Percentiles rank a stretch among this genome's conserved stretches.
Conservation (phyloP, 2,113 vertebrate genomes). For the Mormyrus lacerda region DNA sequence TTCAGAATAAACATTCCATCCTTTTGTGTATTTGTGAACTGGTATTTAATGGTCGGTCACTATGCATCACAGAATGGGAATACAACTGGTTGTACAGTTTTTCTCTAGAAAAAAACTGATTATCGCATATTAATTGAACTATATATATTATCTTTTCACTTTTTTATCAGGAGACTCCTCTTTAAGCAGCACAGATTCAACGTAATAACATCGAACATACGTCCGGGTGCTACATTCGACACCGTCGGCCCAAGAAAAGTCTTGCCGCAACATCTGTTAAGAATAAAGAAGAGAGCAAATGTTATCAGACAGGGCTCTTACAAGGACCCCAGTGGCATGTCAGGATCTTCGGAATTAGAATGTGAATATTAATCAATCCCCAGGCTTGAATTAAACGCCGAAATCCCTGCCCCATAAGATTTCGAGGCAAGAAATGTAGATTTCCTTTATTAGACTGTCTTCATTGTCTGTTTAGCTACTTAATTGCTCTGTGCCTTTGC, state of each 20-base stretch:
- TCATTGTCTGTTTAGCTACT: slow-evolving; percentile 66
- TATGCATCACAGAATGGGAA: neutral
- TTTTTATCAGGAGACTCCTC: neutral
- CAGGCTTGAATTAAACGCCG: slow-evolving; percentile 76
- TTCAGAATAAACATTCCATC: neutral
- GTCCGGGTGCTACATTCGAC: slow-evolving; percentile 27
- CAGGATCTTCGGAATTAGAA: slow-evolving; percentile 73
- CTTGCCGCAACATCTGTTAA: slow-evolving; percentile 74
- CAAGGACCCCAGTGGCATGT: slow-evolving; percentile 74
- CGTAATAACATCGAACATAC: neutral
- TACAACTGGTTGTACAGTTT: neutral
- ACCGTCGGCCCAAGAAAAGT: slow-evolving; percentile 60
- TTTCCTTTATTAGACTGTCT: slow-evolving; percentile 78
- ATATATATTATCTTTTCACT: neutral
- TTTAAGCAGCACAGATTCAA: slow-evolving; percentile 69
- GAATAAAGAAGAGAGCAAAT: slow-evolving; percentile 64
- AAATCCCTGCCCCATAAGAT: slow-evolving; percentile 70
- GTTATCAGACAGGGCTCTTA: slow-evolving; percentile 81
- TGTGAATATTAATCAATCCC: slow-evolving; percentile 83
- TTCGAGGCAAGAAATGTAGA: slow-evolving; percentile 55
- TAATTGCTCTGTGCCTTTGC: slow-evolving; percentile 78
- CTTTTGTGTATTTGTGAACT: neutral
- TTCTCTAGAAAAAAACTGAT: neutral
- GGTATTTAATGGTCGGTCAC: neutral
- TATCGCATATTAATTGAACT: neutral